These are phyloP conservation scores for Lutraria rhynchaena DNA, from an alignment of 1,140 invertebrate genomes.

Conservation along the genomic window DNA sequence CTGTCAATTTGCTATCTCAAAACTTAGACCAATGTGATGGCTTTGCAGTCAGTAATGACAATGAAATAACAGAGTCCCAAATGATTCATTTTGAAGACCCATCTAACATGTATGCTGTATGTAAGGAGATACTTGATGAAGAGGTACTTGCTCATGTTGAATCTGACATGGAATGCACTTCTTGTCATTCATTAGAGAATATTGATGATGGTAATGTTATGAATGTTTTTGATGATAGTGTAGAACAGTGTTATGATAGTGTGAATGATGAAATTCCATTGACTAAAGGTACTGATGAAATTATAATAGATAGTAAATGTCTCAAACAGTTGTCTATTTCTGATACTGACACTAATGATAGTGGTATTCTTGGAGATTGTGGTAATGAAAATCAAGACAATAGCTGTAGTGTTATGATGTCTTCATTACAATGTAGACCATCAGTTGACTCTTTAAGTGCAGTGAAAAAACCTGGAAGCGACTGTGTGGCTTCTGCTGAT, in stretches of 20 bases:
- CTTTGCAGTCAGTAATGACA: too few species aligned
- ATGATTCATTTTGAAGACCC: neutral
- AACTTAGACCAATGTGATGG: too few species aligned
- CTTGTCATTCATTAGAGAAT: slow-evolving; percentile 42
- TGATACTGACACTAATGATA: slow-evolving; percentile 19
- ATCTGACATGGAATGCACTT: neutral
- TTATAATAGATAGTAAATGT: neutral
- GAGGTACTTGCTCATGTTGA: neutral
- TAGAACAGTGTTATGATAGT: neutral
- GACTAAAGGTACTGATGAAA: neutral
- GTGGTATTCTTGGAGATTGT: slow-evolving; percentile 46
- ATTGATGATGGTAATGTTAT: neutral
- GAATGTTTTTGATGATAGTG: neutral
- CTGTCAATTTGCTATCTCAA: too few species aligned
- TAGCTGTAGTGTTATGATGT: too few species aligned
- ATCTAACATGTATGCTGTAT: slow-evolving; percentile 32
- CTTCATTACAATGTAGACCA: too few species aligned
- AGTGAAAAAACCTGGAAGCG: too few species aligned
- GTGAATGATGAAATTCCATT: neutral
- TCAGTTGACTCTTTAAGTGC: too few species aligned
- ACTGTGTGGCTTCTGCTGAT: too few species aligned
- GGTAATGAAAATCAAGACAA: slow-evolving; percentile 23
- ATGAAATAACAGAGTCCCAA: too few species aligned
- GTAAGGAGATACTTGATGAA: slow-evolving; percentile 24
- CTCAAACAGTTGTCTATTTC: slow-evolving; percentile 33